These are phyloP conservation scores for Azorinus chamasolen DNA, from an alignment of 2,888 invertebrate genomes.

Conservation along the genomic window DNA sequence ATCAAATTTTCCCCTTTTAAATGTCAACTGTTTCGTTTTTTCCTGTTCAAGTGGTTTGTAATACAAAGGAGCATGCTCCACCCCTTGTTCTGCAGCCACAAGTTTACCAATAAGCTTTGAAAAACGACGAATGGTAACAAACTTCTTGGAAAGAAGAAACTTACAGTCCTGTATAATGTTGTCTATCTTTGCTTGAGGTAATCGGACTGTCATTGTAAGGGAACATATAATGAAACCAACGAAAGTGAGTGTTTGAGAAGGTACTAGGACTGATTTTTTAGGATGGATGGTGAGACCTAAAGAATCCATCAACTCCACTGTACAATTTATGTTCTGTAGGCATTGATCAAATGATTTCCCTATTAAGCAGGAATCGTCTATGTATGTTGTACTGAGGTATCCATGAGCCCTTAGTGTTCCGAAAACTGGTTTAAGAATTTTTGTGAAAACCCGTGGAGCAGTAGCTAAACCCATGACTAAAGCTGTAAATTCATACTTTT, in stretches of 20 bases:
- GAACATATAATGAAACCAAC: conserved; percentile 59
- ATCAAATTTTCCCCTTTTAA: conserved; percentile 18
- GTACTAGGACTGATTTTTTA: conserved; percentile 55
- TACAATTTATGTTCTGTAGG: conserved; percentile 21
- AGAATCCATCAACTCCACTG: conserved; percentile 35
- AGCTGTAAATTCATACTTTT: too few species aligned
- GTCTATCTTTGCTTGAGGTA: conserved; percentile 23
- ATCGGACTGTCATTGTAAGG: conserved; percentile 32
- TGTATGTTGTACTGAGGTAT: conserved; percentile 32
- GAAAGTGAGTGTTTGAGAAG: conserved; percentile 46
- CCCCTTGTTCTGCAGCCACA: conserved; percentile 50
- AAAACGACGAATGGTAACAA: conserved; percentile 35
- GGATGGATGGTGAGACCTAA: conserved; percentile 60
- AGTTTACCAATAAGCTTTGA: conserved; percentile 55
- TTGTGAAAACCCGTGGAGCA: too few species aligned
- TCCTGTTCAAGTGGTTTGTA: conserved; percentile 53
- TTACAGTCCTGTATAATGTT: conserved; percentile 26
- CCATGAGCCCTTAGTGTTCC: conserved; percentile 26
- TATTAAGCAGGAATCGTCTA: conserved; percentile 48
- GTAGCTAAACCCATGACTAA: too few species aligned
- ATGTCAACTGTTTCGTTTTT: conserved; percentile 42
- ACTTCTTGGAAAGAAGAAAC: conserved; percentile 4
- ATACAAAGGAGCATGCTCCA: too few species aligned
- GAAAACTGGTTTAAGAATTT: too few species aligned
- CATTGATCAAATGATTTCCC: conserved; percentile 30